A percentile compares a stretch with the other conserved stretches of the same genome.
Conservation (phyloP, 2,797 vertebrate species). For the Pangasius sanitwongsei region DNA sequence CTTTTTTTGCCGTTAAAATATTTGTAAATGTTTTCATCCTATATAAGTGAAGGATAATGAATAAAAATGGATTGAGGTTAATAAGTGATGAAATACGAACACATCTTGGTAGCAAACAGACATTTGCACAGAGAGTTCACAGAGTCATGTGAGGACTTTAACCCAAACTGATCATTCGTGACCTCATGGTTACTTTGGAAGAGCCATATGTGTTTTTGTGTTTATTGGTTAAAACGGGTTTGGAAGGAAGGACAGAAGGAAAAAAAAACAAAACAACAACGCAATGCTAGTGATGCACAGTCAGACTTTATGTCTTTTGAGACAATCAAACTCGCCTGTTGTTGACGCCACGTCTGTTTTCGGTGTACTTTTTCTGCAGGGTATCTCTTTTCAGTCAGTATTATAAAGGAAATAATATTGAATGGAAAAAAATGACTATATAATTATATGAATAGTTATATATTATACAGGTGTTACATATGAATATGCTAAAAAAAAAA, state of each 20-base stretch:
- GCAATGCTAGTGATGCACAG: slow-evolving; percentile 65
- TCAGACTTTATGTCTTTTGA: slow-evolving; percentile 66
- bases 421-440: slow-evolving; percentile 65
- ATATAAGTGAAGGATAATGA: not conserved
- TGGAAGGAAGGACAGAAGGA: slow-evolving; percentile 31
- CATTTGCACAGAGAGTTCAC: slow-evolving; percentile 44
- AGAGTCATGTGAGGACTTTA: slow-evolving; percentile 12
- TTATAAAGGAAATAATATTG: slow-evolving; percentile 74
- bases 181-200: slow-evolving; percentile 46
- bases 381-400: slow-evolving; percentile 76
- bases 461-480: slow-evolving; percentile 78
- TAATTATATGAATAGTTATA: slow-evolving; percentile 61
- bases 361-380: slow-evolving; percentile 76
- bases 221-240: slow-evolving; percentile 41
- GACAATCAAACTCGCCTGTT: slow-evolving; percentile 80
- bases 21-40: not conserved
- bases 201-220: slow-evolving; percentile 45
- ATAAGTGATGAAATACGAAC: slow-evolving; percentile 15
- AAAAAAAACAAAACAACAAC: not conserved
- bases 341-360: slow-evolving; percentile 74
- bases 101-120: not conserved
- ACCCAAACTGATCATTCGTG: slow-evolving; percentile 26
- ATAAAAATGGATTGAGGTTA: not conserved
- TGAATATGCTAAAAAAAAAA: slow-evolving; percentile 79
- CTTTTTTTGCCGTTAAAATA: not conserved